Evolutionary conservation across 37 sponge, comb jelly and placozoan species (phyloP), one percentile per base, ranked within the genome.

Genomic region (Diacarnus erythraeanus): DNA sequence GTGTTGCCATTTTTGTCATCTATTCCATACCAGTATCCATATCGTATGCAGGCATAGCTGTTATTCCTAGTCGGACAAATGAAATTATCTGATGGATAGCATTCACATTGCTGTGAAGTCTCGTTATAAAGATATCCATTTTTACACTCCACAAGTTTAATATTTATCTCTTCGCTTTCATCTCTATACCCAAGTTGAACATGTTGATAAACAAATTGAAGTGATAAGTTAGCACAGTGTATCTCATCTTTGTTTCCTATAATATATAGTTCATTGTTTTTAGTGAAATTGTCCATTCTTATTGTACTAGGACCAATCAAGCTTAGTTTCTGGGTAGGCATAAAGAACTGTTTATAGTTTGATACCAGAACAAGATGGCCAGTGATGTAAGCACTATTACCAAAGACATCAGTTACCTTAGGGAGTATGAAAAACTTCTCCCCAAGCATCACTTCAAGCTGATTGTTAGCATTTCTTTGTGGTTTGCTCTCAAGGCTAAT

Each of bases 21-120:
- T 22, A 25, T 25, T 39, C 71, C 71, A 71, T 71, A 71, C 71
- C 71, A 71, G 42, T 71, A 71, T 2, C 42, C 71, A 71, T 40
- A 40, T 22, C 6, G 3, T 1, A 71, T 36, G 38, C 71, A 71
- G 5, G 71, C 71, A 15, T 8, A 20, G 35, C 34, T 30, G 35
- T 47, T 12, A 47, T 15, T 15, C 6, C 33, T 25, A 8, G 66
- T 34, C 1, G 42, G 5, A 37, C 40, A 71, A 25, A 71, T 12
- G 3, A 71, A 18, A 40, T 71, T 2, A 65, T 71, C 26, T 22
- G 4, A 41, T 3, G 12, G 17, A 35, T 38, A 2, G 25, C 71
- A 71, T 23, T 3, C n/a, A 36, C 71, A 71, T 1, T 3, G 38
- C 26, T 40, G 40, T 10, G 71, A 42, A 23, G 12, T 42, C 8